phyloP scores from a whole-genome alignment of 2,113 vertebrate genomes.

The Urocynchramus pylzowi region DNA sequence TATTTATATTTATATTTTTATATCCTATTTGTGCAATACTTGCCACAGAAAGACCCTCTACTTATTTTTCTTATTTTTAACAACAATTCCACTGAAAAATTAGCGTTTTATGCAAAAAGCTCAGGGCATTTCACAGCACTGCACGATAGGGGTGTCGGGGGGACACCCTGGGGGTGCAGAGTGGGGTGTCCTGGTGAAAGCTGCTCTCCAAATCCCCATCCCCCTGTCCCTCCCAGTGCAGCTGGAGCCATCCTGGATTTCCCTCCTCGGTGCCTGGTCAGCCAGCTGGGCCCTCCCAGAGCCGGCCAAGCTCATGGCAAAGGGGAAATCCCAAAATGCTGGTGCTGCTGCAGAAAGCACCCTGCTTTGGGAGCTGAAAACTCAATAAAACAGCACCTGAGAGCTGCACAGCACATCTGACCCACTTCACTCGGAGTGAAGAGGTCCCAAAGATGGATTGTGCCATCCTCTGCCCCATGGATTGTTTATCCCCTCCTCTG shows the following conservation, averaged over 20 bases:
- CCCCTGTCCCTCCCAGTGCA: not conserved
- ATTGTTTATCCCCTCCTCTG: not conserved
- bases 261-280: not conserved
- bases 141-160: rapidly evolving
- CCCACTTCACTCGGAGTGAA: rapidly evolving
- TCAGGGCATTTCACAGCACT: not conserved
- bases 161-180: not conserved
- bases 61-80: not conserved
- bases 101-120: not conserved
- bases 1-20: too few species aligned
- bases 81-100: not conserved
- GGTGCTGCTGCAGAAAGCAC: not conserved
- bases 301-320: not conserved
- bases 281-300: not conserved
- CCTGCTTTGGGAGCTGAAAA: not conserved
- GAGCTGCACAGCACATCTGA: not conserved
- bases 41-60: not conserved
- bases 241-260: not conserved
- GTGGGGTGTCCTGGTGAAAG: not conserved
- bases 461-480: not conserved
- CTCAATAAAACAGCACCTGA: not conserved
- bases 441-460: not conserved
- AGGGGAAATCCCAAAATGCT: not conserved
- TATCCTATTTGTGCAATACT: not conserved
- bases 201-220: not conserved